A percentile compares a stretch with the other conserved stretches of the same genome.
phyloP scores from a whole-genome alignment of 37 sponge, comb jelly and placozoan species.

The Oscarella lobularis region DNA sequence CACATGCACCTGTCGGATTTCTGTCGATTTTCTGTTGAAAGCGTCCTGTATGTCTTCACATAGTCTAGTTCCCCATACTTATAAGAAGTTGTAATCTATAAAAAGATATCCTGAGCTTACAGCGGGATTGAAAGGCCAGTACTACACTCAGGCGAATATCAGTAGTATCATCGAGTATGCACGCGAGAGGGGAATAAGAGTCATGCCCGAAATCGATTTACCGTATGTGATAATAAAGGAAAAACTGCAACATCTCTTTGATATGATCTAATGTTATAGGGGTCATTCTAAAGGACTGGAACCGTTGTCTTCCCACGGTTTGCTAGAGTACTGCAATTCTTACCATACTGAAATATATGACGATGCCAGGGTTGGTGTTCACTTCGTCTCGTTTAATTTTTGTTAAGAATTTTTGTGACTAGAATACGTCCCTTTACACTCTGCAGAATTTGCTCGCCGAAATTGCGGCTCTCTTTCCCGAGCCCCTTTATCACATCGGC shows the following conservation, averaged over 20 bases:
- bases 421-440: slow-evolving; percentile 1
- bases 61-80: background rate
- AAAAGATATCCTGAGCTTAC: slow-evolving; percentile 16
- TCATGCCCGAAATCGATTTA: slow-evolving; percentile 31
- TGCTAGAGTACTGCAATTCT: slow-evolving; percentile 9
- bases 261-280: background rate
- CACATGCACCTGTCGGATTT: slow-evolving; percentile 22
- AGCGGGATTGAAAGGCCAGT: background rate
- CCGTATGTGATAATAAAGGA: slow-evolving; percentile 5
- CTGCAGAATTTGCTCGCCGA: slow-evolving; percentile 9
- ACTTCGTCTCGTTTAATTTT: background rate
- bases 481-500: slow-evolving; percentile 22
- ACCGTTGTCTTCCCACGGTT: background rate
- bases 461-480: slow-evolving; percentile 16
- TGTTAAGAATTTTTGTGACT: background rate
- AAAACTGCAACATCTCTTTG: too few species aligned
- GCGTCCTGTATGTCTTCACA: slow-evolving; percentile 1
- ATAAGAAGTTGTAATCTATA: background rate
- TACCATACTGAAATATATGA: slow-evolving; percentile 8
- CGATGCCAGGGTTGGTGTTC: slow-evolving; percentile 12
- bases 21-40: slow-evolving; percentile 20
- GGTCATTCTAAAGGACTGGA: slow-evolving; percentile 18
- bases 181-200: slow-evolving; percentile 15
- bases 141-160: slow-evolving; percentile 14
- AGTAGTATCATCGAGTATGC: slow-evolving; percentile 17